A percentile compares a stretch with the other conserved stretches of the same genome.
These are phyloP conservation scores for Mirza zaza DNA, from an alignment of 2,113 vertebrate genomes.

Conservation along the genomic window DNA sequence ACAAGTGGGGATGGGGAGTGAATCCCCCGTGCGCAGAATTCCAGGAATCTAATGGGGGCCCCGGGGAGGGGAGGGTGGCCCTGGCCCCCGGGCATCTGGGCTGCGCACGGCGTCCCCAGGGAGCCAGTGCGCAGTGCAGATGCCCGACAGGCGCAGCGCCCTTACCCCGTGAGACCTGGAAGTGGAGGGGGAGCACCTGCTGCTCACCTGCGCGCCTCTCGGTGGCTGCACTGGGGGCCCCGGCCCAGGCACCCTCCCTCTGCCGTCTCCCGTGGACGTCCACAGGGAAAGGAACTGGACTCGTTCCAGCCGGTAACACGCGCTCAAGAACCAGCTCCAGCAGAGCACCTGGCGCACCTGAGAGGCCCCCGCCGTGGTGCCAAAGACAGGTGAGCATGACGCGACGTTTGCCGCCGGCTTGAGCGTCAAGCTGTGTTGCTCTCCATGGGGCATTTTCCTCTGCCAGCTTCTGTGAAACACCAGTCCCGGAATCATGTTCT, in stretches of 20 bases:
- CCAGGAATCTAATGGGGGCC: no score
- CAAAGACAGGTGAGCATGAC: rapidly evolving
- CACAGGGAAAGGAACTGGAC: not conserved
- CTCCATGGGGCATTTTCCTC: not conserved
- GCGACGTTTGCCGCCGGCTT: rapidly evolving
- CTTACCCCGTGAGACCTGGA: rapidly evolving
- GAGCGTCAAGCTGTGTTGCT: not conserved
- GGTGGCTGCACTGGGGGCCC: rapidly evolving
- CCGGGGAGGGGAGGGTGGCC: rapidly evolving
- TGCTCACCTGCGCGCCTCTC: rapidly evolving
- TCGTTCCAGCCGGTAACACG: no score
- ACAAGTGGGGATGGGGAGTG: no score
- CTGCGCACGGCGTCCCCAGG: not conserved
- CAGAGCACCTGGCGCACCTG: not conserved
- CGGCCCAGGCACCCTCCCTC: not conserved
- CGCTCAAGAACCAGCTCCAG: rapidly evolving
- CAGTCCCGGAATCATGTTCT: not conserved
- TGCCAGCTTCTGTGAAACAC: not conserved
- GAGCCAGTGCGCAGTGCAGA: no score
- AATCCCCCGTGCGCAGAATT: no score
- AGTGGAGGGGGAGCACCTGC: not conserved
- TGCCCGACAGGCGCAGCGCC: rapidly evolving
- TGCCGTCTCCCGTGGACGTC: rapidly evolving
- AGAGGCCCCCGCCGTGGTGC: rapidly evolving
- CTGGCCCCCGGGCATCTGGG: rapidly evolving